These are phyloP conservation scores for Tridacna crocea DNA, from an alignment of 2,888 invertebrate species.

Conservation along the genomic window DNA sequence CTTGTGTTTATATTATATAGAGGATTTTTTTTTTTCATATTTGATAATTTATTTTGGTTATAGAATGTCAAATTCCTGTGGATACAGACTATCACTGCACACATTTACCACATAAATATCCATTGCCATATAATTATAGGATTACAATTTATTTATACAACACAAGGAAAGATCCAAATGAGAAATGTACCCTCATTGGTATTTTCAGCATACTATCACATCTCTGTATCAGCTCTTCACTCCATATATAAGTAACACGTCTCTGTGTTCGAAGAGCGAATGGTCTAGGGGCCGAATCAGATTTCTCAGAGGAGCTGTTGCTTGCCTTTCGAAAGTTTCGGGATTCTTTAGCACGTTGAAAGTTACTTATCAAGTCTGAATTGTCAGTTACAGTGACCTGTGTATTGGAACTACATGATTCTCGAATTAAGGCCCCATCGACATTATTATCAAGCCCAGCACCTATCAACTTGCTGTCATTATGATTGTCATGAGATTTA, in stretches of 20 bases:
- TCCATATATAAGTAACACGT: conserved; percentile 35
- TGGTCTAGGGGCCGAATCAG: neutral
- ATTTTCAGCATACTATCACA: conserved; percentile 51
- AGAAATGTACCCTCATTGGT: conserved; percentile 38
- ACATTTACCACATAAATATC: too few species aligned
- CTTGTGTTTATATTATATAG: too few species aligned
- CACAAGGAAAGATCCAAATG: too few species aligned
- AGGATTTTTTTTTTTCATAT: too few species aligned
- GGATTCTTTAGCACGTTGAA: too few species aligned
- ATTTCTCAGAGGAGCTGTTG: neutral
- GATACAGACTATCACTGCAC: too few species aligned
- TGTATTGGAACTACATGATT: neutral
- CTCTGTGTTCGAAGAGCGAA: conserved; percentile 13
- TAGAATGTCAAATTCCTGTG: too few species aligned
- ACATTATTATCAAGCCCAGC: neutral
- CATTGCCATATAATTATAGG: too few species aligned
- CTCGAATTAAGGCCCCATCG: neutral
- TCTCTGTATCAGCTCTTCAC: conserved; percentile 39
- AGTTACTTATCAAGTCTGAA: neutral
- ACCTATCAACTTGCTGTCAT: too few species aligned
- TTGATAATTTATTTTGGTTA: too few species aligned
- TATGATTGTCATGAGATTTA: too few species aligned
- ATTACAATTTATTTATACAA: too few species aligned
- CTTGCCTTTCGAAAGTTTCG: neutral
- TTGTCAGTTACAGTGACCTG: neutral